phyloP scores from a whole-genome alignment of 2,888 invertebrate species.

The Beris chalybata region DNA sequence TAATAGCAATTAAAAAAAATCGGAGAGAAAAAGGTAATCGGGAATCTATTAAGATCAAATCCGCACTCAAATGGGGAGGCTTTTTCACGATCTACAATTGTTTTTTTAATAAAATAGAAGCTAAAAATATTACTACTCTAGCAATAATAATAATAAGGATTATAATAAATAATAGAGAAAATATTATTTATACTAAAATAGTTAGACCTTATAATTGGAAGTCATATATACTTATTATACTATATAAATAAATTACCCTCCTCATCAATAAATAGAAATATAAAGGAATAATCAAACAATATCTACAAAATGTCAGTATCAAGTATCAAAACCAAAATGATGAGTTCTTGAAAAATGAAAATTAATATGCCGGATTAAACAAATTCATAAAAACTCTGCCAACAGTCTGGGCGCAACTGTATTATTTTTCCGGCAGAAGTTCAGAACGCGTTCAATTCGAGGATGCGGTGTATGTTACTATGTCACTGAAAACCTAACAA shows the following conservation, averaged over 20 bases:
- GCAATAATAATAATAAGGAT: conserved; percentile 56
- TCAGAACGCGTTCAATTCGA: too few relatives aligned
- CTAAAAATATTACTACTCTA: conserved; percentile 59
- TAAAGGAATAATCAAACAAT: conserved; percentile 65
- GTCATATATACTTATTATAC: conserved; percentile 70
- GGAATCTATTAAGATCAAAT: conserved; percentile 58
- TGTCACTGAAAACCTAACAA: too few relatives aligned
- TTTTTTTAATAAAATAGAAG: conserved; percentile 62
- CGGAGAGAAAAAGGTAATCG: conserved; percentile 59
- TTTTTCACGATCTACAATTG: conserved; percentile 64
- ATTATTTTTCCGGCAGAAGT: too few relatives aligned
- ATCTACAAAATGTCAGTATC: conserved; percentile 54
- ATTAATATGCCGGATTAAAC: conserved; percentile 58
- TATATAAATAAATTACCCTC: conserved; percentile 65
- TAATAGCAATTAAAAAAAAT: conserved; percentile 68
- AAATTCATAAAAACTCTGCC: too few relatives aligned
- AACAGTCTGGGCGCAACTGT: too few relatives aligned
- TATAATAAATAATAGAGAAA: conserved; percentile 52
- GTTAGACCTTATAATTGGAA: conserved; percentile 71
- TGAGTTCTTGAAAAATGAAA: conserved; percentile 61
- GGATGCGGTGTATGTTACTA: too few relatives aligned
- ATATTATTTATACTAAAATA: conserved; percentile 64
- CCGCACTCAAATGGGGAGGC: conserved; percentile 66
- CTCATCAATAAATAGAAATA: conserved; percentile 71
- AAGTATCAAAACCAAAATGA: conserved; percentile 68